A percentile compares a stretch with the other conserved stretches of the same genome.
Evolutionary conservation across 2,113 vertebrate species (phyloP).

Genomic region (Xenopus tropicalis): UCB_Xtro_10.0 CM004443.2:110010501-110011000

Average conservation of each 20-base stretch:
- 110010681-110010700: constrained; percentile 1
- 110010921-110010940: no score
- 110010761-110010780: neutral
- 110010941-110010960: no score
- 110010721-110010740: neutral
- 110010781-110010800: neutral
- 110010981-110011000: no score
- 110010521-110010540: constrained; percentile 36
- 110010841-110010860: no score
- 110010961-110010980: no score
- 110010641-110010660: no score
- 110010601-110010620: no score
- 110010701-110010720: neutral
- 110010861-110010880: no score
- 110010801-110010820: neutral
- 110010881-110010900: no score
- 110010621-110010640: no score
- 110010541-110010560: constrained; percentile 15
- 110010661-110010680: neutral
- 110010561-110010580: neutral
- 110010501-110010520: constrained; percentile 22
- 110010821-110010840: neutral
- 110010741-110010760: neutral
- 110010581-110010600: neutral
- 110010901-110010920: no score